A percentile compares a stretch with the other conserved stretches of the same genome.
Conservation (phyloP, 35 echinoderm and acorn worm genomes). For the Ophioderma brevispina region DNA sequence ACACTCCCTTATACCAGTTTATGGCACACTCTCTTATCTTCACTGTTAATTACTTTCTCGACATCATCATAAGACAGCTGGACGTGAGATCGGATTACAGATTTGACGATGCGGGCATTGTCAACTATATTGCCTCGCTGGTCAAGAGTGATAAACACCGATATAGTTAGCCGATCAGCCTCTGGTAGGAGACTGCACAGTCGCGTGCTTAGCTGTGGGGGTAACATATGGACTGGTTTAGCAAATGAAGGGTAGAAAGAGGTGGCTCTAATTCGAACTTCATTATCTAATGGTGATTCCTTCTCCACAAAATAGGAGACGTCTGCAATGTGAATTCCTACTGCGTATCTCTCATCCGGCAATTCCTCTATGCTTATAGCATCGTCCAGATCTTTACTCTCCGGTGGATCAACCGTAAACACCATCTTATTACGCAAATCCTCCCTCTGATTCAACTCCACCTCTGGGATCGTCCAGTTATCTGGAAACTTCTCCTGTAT, state of each 20-base stretch:
- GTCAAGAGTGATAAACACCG: constrained; percentile 68
- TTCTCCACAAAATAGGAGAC: constrained; percentile 81
- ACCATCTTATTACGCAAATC: constrained; percentile 50
- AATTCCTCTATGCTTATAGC: constrained; percentile 67
- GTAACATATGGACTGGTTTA: constrained; percentile 79
- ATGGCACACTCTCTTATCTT: not conserved
- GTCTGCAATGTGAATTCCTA: constrained; percentile 96
- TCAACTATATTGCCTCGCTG: constrained; percentile 39
- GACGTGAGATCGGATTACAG: constrained; percentile 59
- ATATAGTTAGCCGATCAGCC: constrained; percentile 64
- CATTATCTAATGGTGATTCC: constrained; percentile 64
- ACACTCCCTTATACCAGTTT: constrained; percentile 10
- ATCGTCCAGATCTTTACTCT: constrained; percentile 82
- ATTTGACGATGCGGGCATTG: constrained; percentile 30
- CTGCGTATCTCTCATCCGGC: constrained; percentile 24
- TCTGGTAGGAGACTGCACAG: constrained; percentile 68
- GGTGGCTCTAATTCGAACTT: constrained; percentile 68
- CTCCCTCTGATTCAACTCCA: constrained; percentile 42
- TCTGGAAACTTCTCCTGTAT: constrained; percentile 48
- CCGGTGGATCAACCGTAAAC: constrained; percentile 88
- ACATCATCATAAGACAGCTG: constrained; percentile 71
- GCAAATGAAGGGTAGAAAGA: constrained; percentile 69
- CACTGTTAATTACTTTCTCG: constrained; percentile 49
- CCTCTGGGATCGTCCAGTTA: constrained; percentile 73
- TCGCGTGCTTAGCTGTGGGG: constrained; percentile 57